Percentiles rank a stretch among this genome's conserved stretches.
phyloP scores from a whole-genome alignment of 2,113 vertebrate species.

The Antechinus flavipes region DNA sequence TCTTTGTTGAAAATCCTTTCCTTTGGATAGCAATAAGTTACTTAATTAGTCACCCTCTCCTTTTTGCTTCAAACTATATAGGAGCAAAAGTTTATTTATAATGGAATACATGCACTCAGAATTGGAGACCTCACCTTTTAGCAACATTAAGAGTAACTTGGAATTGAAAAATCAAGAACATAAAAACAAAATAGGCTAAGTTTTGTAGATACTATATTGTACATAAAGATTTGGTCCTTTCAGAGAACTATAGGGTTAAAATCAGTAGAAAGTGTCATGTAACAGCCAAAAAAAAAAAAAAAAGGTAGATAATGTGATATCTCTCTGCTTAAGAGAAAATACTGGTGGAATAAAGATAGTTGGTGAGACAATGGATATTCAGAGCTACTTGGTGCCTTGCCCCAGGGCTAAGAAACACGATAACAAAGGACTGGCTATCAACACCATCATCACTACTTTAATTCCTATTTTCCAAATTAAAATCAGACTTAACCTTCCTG shows the following conservation, averaged over 20 bases:
- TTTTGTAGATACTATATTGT: not conserved
- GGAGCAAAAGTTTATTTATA: not conserved
- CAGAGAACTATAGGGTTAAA: not conserved
- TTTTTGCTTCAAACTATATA: not conserved
- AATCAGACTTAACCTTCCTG: constrained; percentile 76
- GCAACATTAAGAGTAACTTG: no score
- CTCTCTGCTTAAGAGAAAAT: not conserved
- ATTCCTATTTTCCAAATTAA: constrained; percentile 74
- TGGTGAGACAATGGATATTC: no score
- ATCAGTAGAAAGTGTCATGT: not conserved
- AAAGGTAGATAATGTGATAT: not conserved
- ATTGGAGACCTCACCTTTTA: no score
- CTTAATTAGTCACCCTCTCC: not conserved
- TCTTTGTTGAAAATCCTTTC: not conserved
- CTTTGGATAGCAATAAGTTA: not conserved
- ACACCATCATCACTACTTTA: constrained; percentile 58
- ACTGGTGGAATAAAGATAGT: no score
- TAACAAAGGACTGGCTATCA: not conserved
- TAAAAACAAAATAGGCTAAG: not conserved
- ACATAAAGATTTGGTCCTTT: not conserved
- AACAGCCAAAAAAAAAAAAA: not conserved
- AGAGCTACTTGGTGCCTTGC: no score
- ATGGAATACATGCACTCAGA: no score
- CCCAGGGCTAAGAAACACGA: not conserved
- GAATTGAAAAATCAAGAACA: not conserved